Conservation (phyloP, 2,113 vertebrate species). For the Micronycteris hirsuta region DNA sequence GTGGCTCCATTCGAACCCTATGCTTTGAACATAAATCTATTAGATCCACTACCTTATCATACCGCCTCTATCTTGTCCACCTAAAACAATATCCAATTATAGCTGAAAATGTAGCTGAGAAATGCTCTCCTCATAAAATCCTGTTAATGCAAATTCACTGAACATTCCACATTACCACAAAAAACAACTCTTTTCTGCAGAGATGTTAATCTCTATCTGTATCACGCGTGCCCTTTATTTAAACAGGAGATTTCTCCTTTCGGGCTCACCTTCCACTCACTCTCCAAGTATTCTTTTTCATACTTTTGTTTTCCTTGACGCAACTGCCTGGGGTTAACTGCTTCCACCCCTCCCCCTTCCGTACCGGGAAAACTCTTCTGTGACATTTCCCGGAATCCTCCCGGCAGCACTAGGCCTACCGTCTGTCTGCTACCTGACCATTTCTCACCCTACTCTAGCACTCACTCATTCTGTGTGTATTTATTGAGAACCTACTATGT, state of each 20-base stretch:
- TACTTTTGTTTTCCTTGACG: not conserved
- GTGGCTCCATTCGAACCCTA: not conserved
- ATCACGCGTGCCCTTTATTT: not conserved
- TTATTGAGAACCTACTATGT: not conserved
- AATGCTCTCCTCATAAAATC: constrained; percentile 2
- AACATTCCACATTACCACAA: not conserved
- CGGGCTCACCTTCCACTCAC: not conserved
- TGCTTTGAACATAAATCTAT: not conserved
- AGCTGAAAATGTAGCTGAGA: too few species aligned
- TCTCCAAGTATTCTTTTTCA: not conserved
- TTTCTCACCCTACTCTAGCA: not conserved
- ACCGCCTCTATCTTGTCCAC: not conserved
- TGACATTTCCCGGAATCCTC: too few species aligned
- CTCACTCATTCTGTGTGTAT: not conserved
- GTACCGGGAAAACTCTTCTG: not conserved
- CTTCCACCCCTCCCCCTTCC: not conserved
- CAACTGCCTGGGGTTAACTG: not conserved
- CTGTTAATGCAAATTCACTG: not conserved
- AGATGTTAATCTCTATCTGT: not conserved
- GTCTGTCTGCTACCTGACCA: not conserved
- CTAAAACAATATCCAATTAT: not conserved
- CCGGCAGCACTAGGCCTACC: not conserved
- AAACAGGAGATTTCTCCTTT: not conserved
- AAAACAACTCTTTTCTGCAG: not conserved
- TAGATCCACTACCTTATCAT: not conserved